Evolutionary conservation across 2,113 vertebrate genomes (phyloP), one percentile per base, ranked within the genome.

Genomic region (Trogon melanurus): DNA sequence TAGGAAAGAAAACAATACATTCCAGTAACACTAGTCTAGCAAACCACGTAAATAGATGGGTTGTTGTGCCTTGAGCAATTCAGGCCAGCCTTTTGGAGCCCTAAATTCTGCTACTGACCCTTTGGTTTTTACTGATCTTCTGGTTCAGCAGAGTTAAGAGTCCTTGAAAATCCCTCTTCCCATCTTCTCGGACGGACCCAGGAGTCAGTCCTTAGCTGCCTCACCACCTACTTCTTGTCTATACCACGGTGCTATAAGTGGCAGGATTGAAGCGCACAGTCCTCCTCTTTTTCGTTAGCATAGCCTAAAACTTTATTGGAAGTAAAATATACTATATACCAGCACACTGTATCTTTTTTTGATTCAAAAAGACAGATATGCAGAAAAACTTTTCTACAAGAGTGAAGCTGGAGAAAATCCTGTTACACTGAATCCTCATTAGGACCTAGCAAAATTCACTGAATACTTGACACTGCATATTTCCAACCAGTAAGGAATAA

Each of bases 391-490:
- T 93, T 95, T 94, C 88, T 92, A 94, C 93, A 91, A 91, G 91
- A 92, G 83, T 88, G 94, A 95, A 95, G 85, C 79, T 79, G 89
- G 60, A 94, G 80, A 91, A 94, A 96, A 96, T 81, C 64, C 44
- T 78, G 94, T 95, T 97, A 95, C 75, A 91, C 64, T 79, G 91
- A 94, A 96, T 94, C 79, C 91, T 96, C 88, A 96, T 95, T 96
- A 96, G 88, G 78, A 87, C 69, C 74, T 48, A 95, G 94, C 91
- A 95, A 97, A 95, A 96, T 91, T 94, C 96, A 94, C 93, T 93
- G 93, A 96, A 96, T 91, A 96, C 83, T 93, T 95, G 91, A 96
- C 94, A 94, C 95, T 93, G 89, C 88, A 93, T 94, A 93, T 94
- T 90, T 95, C 58, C 94, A 96, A 26, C 78, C 26, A 83, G 88